Percentiles rank a stretch among this genome's conserved stretches.
phyloP scores from a whole-genome alignment of 2,797 vertebrate species.

The Parotocinclus haroldoi region DNA sequence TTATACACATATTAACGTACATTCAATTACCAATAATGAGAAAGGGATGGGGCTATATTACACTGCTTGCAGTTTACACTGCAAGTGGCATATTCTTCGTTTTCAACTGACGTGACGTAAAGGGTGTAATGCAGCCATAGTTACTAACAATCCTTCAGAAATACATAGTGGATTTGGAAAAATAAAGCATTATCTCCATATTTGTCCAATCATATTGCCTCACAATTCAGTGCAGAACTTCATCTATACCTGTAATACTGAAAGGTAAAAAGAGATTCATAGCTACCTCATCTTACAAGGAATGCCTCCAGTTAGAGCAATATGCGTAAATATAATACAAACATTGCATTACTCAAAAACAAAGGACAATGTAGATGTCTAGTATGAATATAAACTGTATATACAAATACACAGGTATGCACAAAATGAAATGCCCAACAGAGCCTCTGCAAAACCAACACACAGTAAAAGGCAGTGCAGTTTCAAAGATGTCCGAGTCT shows the following conservation, averaged over 20 bases:
- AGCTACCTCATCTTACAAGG: constrained; percentile 57
- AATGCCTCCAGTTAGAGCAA: constrained; percentile 67
- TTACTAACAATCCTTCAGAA: not conserved
- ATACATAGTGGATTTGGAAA: too few species aligned
- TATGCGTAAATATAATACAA: constrained; percentile 73
- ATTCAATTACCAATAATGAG: constrained; percentile 68
- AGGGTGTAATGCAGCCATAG: not conserved
- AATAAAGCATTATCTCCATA: not conserved
- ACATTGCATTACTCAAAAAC: constrained; percentile 67
- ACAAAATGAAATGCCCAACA: constrained; percentile 39
- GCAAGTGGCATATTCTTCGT: constrained; percentile 7
- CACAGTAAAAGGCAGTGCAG: constrained; percentile 16
- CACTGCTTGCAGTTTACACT: constrained; percentile 7
- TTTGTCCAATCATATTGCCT: constrained; percentile 12
- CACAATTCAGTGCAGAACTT: constrained; percentile 29
- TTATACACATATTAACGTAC: constrained; percentile 77
- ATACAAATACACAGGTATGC: constrained; percentile 27
- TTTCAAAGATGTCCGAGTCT: constrained; percentile 3
- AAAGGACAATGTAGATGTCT: constrained; percentile 48
- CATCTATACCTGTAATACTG: constrained; percentile 30
- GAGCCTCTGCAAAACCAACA: constrained; percentile 7
- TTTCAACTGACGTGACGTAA: too few species aligned
- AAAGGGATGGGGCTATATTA: constrained; percentile 13
- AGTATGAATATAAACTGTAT: constrained; percentile 32
- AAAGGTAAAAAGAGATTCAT: constrained; percentile 51